Conservation (phyloP, 92 coral and sea anemone genomes). For the Diadumene lineata region DNA sequence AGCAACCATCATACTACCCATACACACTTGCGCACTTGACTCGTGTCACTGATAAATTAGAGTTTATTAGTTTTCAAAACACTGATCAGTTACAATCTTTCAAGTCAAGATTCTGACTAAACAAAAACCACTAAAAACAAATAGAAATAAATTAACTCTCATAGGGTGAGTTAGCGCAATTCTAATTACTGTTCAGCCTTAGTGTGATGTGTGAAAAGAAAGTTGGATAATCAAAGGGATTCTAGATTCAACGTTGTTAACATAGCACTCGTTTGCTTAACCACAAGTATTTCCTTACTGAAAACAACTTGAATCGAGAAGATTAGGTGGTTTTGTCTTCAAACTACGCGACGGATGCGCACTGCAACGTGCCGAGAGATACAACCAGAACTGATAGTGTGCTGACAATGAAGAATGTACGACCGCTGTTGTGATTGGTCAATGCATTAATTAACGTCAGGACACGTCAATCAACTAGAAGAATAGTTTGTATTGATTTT, state of each 20-base stretch:
- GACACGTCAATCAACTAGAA: slow-evolving; percentile 67
- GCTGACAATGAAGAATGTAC: slow-evolving; percentile 89
- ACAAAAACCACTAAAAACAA: slow-evolving; percentile 39
- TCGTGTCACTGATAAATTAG: background rate
- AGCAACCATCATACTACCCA: slow-evolving; percentile 10
- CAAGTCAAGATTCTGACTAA: slow-evolving; percentile 24
- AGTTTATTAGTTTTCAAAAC: slow-evolving; percentile 26
- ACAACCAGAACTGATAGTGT: slow-evolving; percentile 54
- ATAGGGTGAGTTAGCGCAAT: slow-evolving; percentile 12
- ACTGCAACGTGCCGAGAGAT: slow-evolving; percentile 43
- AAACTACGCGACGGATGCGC: slow-evolving; percentile 40
- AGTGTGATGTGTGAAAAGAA: slow-evolving; percentile 6
- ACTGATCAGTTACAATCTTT: slow-evolving; percentile 35
- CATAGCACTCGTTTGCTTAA: background rate
- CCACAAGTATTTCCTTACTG: slow-evolving; percentile 31
- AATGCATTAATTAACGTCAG: slow-evolving; percentile 77
- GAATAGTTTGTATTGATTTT: slow-evolving; percentile 89
- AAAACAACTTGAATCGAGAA: slow-evolving; percentile 25
- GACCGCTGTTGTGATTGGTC: slow-evolving; percentile 74
- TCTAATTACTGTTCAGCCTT: slow-evolving; percentile 22
- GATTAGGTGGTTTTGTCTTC: slow-evolving; percentile 52
- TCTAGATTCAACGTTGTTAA: slow-evolving; percentile 5
- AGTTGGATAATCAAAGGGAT: background rate
- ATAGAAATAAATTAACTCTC: slow-evolving; percentile 38
- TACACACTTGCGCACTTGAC: slow-evolving; percentile 16